A percentile compares a stretch with the other conserved stretches of the same genome.
Evolutionary conservation across 2,113 vertebrate species (phyloP).

Genomic region (Odobenus rosmarus): DNA sequence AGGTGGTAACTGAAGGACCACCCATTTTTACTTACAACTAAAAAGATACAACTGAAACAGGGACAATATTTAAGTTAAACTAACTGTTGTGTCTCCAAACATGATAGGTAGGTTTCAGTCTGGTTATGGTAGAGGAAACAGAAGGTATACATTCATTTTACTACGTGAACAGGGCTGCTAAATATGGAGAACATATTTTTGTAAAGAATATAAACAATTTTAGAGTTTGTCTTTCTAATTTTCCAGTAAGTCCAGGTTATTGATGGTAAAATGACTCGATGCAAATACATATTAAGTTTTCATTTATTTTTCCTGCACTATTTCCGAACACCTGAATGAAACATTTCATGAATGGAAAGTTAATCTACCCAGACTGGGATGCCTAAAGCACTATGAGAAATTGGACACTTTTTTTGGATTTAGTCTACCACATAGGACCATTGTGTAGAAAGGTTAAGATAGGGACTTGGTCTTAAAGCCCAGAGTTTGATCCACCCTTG

Average conservation of each 20-base stretch:
- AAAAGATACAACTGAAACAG: conserved; percentile 26
- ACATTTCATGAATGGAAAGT: conserved; percentile 77
- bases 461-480: conserved; percentile 34
- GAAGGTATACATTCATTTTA: conserved; percentile 57
- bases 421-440: conserved; percentile 51
- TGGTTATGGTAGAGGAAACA: conserved; percentile 48
- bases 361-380: conserved; percentile 63
- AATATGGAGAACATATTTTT: conserved; percentile 69
- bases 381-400: conserved; percentile 74
- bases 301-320: conserved; percentile 79
- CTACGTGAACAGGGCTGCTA: conserved; percentile 12
- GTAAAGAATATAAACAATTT: conserved; percentile 76
- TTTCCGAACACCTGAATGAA: conserved; percentile 74
- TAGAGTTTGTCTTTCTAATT: conserved; percentile 79
- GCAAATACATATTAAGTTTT: conserved; percentile 77
- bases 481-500: not conserved
- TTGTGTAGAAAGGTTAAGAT: conserved; percentile 42
- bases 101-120: not conserved
- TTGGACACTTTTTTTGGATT: conserved; percentile 50
- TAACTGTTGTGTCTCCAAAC: conserved; percentile 23
- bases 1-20: not conserved
- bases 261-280: conserved; percentile 75
- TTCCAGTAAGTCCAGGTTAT: conserved; percentile 76
- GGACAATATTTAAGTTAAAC: conserved; percentile 2
- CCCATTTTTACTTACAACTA: not conserved